phyloP scores from a whole-genome alignment of 2,113 vertebrate genomes.

The Coptodon bakossiorum region DNA sequence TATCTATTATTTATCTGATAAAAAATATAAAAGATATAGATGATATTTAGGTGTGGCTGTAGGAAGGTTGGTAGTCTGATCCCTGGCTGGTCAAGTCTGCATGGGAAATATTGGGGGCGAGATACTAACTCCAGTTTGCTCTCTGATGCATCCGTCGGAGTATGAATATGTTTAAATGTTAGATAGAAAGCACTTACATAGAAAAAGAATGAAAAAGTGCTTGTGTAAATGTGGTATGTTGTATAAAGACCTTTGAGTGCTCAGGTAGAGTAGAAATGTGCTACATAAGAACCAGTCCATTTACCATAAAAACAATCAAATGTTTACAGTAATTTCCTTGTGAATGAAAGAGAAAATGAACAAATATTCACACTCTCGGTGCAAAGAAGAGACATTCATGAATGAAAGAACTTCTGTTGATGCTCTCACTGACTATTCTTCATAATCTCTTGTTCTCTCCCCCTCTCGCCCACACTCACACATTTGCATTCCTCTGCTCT shows the following conservation, averaged over 20 bases:
- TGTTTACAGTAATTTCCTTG: neutral
- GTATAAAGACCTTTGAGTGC: neutral
- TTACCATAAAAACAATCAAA: neutral
- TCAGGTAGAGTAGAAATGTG: neutral
- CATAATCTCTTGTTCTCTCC: neutral
- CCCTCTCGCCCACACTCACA: neutral
- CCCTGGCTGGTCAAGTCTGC: neutral
- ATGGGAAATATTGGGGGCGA: neutral
- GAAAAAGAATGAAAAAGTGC: neutral
- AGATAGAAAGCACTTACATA: neutral
- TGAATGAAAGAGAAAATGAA: neutral
- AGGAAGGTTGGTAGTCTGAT: neutral
- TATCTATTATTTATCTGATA: neutral
- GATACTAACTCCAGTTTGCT: neutral
- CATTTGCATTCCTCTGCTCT: constrained; percentile 21
- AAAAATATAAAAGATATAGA: neutral
- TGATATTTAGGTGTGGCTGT: neutral
- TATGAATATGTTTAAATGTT: neutral
- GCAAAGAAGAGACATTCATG: neutral
- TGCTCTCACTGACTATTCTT: neutral
- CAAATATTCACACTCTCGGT: neutral
- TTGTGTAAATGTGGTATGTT: neutral
- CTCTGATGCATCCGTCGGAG: neutral
- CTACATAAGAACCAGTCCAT: neutral
- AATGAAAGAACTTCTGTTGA: neutral